Evolutionary conservation across 2,797 vertebrate species (phyloP).

Genomic region (Fistularia tabacaria): DNA sequence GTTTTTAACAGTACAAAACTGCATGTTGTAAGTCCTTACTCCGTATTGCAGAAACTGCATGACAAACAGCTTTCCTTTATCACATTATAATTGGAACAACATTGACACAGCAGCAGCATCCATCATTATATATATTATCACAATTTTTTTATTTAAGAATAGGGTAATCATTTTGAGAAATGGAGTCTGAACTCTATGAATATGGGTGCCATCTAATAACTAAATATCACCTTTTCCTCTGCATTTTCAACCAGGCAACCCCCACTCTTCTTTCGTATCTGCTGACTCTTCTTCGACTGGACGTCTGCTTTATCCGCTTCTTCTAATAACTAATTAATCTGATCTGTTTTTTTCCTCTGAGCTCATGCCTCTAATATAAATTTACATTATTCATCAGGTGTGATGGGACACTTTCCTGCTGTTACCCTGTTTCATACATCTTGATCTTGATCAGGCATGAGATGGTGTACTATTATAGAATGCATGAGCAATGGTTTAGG

Average conservation of each 20-base stretch:
- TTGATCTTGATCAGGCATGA: constrained; percentile 52
- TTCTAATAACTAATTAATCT: constrained; percentile 60
- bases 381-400: constrained; percentile 69
- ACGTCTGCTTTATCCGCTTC: constrained; percentile 43
- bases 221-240: constrained; percentile 44
- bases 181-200: constrained; percentile 33
- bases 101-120: constrained; percentile 47
- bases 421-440: constrained; percentile 44
- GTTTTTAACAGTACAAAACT: constrained; percentile 38
- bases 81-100: constrained; percentile 37
- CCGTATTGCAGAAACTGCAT: constrained; percentile 55
- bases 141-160: constrained; percentile 22
- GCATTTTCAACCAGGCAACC: constrained; percentile 55
- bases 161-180: constrained; percentile 37
- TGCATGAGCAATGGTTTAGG: constrained; percentile 64
- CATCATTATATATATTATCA: constrained; percentile 25
- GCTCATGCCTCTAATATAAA: constrained; percentile 62
- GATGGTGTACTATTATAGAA: constrained; percentile 29
- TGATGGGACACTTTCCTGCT: constrained; percentile 47
- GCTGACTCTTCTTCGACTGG: constrained; percentile 55
- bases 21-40: constrained; percentile 55
- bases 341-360: constrained; percentile 61
- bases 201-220: constrained; percentile 38
- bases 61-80: constrained; percentile 46
- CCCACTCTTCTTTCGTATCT: constrained; percentile 50